Evolutionary conservation across 2,888 invertebrate species (phyloP).

Genomic region (Drosophila crucigera): DNA sequence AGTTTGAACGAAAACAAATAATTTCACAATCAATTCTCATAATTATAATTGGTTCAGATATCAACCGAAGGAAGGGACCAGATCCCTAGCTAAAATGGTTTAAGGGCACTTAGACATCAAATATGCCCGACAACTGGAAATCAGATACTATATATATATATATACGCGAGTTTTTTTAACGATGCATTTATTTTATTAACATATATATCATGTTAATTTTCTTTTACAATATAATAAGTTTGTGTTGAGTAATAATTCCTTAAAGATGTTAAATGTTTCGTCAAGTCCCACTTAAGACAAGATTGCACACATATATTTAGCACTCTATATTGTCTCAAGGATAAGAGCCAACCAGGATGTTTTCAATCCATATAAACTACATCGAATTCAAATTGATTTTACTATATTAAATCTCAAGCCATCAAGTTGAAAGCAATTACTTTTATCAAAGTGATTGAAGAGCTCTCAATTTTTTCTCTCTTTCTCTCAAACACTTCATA

Average conservation of each 20-base stretch:
- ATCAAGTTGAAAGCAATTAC: constrained; percentile 31
- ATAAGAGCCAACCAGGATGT: not conserved
- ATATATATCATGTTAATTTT: not conserved
- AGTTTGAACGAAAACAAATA: constrained; percentile 16
- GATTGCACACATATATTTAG: not conserved
- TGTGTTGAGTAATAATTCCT: not conserved
- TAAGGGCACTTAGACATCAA: not conserved
- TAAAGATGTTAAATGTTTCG: not conserved
- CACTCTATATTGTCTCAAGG: not conserved
- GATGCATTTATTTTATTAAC: not conserved
- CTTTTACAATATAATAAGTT: not conserved
- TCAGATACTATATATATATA: not conserved
- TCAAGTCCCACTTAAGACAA: not conserved
- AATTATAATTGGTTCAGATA: constrained; percentile 9
- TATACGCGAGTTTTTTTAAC: not conserved
- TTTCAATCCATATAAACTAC: not conserved
- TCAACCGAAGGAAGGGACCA: not conserved
- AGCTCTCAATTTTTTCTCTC: no score
- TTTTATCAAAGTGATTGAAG: constrained; percentile 16
- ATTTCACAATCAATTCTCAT: constrained; percentile 1
- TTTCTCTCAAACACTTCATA: not conserved
- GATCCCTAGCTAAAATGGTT: not conserved
- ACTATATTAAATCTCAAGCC: not conserved
- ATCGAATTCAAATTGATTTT: not conserved
- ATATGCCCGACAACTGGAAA: not conserved